Evolutionary conservation across 2,888 invertebrate genomes (phyloP).

Genomic region (Rhagonycha lutea): DNA sequence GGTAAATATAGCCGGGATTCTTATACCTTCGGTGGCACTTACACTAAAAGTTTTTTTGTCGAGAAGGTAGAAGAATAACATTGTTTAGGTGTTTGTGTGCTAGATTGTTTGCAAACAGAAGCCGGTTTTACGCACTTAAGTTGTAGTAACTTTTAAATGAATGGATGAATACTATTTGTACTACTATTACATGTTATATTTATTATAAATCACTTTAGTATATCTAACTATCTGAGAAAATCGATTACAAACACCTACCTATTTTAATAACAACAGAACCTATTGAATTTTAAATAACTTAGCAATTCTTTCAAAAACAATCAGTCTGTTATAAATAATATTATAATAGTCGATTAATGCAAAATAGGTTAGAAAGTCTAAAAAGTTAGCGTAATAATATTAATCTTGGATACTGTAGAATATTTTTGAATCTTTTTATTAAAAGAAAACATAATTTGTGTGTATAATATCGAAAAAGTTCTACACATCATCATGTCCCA

Average conservation of each 20-base stretch:
- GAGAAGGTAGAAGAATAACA: constrained; percentile 12
- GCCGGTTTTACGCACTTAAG: constrained; percentile 14
- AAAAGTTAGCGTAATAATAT: too few species aligned
- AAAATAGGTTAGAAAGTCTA: background rate
- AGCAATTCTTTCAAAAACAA: background rate
- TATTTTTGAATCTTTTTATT: too few species aligned
- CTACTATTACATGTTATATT: background rate
- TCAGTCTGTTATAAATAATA: background rate
- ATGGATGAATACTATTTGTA: background rate
- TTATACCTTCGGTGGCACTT: constrained; percentile 3
- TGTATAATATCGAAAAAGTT: too few species aligned
- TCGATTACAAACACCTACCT: background rate
- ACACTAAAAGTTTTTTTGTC: constrained; percentile 15
- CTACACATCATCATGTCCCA: too few species aligned
- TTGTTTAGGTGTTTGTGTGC: constrained; percentile 19
- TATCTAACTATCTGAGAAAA: background rate
- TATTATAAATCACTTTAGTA: background rate
- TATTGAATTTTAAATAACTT: background rate
- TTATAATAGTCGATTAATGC: background rate
- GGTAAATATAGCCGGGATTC: constrained; percentile 21
- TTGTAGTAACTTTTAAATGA: background rate
- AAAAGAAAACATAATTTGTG: too few species aligned
- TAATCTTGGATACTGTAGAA: too few species aligned
- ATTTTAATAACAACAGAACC: background rate
- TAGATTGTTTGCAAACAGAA: constrained; percentile 27